phyloP scores from a whole-genome alignment of 2,888 invertebrate genomes.

The Campaea margaritaria region DNA sequence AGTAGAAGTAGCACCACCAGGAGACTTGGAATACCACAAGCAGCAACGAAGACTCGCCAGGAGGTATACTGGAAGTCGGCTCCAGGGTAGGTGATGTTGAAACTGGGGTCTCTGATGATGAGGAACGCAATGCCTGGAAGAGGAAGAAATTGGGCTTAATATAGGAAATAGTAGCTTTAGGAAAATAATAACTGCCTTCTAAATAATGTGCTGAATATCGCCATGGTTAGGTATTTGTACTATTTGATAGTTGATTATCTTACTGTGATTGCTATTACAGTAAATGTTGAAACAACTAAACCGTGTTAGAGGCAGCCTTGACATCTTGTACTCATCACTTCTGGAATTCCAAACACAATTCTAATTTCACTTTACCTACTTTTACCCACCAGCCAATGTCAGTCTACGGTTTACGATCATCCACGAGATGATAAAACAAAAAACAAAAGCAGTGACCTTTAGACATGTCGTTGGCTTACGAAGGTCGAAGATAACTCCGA shows the following conservation, averaged over 20 bases:
- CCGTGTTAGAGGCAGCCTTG: no score
- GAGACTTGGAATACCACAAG: constrained; percentile 85
- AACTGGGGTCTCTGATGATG: constrained; percentile 70
- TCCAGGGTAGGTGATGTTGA: constrained; percentile 61
- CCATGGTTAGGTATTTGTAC: no score
- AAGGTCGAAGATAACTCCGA: constrained; percentile 37
- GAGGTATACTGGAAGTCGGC: constrained; percentile 81
- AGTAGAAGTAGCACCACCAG: constrained; percentile 78
- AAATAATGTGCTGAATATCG: no score
- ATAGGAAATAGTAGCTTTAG: no score
- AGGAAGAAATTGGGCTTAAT: neutral
- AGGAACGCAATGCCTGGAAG: constrained; percentile 76
- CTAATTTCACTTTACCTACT: constrained; percentile 21
- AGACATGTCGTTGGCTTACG: constrained; percentile 24
- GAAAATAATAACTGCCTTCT: no score
- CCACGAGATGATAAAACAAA: constrained; percentile 29
- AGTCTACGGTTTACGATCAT: constrained; percentile 35
- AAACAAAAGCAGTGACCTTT: constrained; percentile 36
- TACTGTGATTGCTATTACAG: no score
- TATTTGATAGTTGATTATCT: no score
- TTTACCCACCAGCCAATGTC: constrained; percentile 23
- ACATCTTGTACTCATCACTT: neutral
- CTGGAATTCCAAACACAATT: constrained; percentile 16
- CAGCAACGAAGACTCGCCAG: constrained; percentile 87
- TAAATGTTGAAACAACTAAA: no score